These are phyloP conservation scores for Dolichomitus sp. DNA, from an alignment of 2,888 invertebrate genomes.

Conservation along the genomic window DNA sequence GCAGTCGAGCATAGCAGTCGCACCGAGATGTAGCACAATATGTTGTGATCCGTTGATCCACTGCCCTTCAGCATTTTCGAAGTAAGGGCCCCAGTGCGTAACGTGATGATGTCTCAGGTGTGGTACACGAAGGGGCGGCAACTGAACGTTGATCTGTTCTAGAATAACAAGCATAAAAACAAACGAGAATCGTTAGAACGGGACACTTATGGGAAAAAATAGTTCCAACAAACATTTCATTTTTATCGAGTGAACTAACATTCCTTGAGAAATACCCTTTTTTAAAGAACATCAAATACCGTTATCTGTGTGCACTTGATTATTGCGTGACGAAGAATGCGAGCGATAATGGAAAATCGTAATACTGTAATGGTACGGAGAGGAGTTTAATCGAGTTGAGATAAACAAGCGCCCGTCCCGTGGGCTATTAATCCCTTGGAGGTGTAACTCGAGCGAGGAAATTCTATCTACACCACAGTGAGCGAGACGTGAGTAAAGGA, in stretches of 20 bases:
- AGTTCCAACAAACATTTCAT: not conserved
- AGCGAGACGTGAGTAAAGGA: constrained; percentile 18
- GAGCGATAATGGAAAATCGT: constrained; percentile 51
- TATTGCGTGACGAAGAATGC: constrained; percentile 2
- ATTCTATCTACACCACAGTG: constrained; percentile 58
- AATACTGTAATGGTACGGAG: constrained; percentile 47
- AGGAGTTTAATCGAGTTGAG: constrained; percentile 59
- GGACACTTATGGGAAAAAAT: not conserved
- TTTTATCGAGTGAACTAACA: not conserved
- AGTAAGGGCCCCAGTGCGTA: constrained; percentile 92
- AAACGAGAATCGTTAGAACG: constrained; percentile 24
- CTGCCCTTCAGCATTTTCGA: constrained; percentile 88
- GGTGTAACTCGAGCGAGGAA: constrained; percentile 51
- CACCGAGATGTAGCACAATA: constrained; percentile 89
- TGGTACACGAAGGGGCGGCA: constrained; percentile 80
- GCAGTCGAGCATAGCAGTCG: constrained; percentile 90
- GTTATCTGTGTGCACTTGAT: not conserved
- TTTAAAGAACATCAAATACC: not conserved
- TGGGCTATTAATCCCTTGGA: constrained; percentile 63
- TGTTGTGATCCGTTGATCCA: constrained; percentile 88
- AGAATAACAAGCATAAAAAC: constrained; percentile 26
- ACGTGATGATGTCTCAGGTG: constrained; percentile 90
- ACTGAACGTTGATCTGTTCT: constrained; percentile 64
- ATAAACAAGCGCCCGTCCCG: constrained; percentile 64
- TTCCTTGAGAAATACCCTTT: not conserved